Evolutionary conservation across 2,113 vertebrate genomes (phyloP).

Genomic region (Xiphophorus maculatus): DNA sequence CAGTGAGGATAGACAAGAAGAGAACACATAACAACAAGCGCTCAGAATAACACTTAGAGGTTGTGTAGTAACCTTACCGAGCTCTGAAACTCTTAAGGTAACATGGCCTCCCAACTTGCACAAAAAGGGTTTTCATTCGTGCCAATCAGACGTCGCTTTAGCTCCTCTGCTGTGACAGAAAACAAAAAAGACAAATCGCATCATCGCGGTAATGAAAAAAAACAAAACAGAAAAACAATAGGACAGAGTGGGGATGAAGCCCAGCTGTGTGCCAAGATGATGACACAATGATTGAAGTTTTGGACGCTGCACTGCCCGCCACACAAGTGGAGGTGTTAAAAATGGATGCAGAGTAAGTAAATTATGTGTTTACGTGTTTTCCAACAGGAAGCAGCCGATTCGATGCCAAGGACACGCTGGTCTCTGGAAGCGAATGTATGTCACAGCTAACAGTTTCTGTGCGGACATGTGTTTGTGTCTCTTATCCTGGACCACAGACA

Average conservation of each 20-base stretch:
- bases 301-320: constrained; percentile 16
- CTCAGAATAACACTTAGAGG: constrained; percentile 6
- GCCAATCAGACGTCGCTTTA: constrained; percentile 22
- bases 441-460: constrained; percentile 36
- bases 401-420: constrained; percentile 54
- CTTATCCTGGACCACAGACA: constrained; percentile 56
- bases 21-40: constrained; percentile 46
- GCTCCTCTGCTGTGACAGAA: not conserved
- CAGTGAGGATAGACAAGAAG: constrained; percentile 65
- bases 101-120: constrained; percentile 4
- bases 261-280: constrained; percentile 40
- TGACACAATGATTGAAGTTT: constrained; percentile 36
- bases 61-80: constrained; percentile 35
- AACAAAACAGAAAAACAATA: constrained; percentile 22
- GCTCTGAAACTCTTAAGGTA: constrained; percentile 10
- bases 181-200: not conserved
- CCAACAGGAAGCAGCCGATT: constrained; percentile 47
- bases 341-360: constrained; percentile 41
- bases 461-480: not conserved
- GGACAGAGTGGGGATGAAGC: constrained; percentile 31
- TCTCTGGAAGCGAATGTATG: constrained; percentile 23
- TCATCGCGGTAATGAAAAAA: not conserved
- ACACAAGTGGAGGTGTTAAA: constrained; percentile 48
- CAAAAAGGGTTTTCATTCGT: not conserved
- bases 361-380: constrained; percentile 39